Base-by-base conservation (phyloP, 2,797 vertebrate genomes). In the Karalla daura region DNA sequence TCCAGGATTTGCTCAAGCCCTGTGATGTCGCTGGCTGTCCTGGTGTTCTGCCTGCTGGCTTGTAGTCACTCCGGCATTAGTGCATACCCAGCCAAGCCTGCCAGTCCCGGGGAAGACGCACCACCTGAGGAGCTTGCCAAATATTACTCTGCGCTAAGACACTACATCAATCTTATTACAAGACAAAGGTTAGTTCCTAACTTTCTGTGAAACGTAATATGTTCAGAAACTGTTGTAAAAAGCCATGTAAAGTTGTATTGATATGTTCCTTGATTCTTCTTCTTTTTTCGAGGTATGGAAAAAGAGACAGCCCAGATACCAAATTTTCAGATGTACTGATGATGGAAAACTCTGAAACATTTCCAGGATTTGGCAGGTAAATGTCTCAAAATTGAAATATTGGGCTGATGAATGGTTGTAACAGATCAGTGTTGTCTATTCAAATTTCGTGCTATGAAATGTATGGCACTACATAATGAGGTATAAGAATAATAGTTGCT, bases 131-230 rank as follows among this genome's bases (percentile, higher is more conserved):
- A 98, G 66, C 87, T 97, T 70, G 95, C 94, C 88, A 96, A 94
- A 92, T 98, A 97, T 84, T 97, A 96, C 79, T 94, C 96, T 39
- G 96, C 96, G 36, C 90, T 98, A 80, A 94, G 95, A 84, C 95
- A 97, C 88, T 99, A 98, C 91, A 97, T 98, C 92, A 97, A 98
- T 77, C 96, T 98, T 78, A 97, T 98, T 85, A 97, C 96, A 80
- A 90, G 97, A 86, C 96, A 96, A 88, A 96, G 97, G 97, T 98
- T 88, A 80, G 94, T 70, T 43, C 13, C 58, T 50, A 2, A 24
- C 6, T 7, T 64, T 74, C 1, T 46, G 12, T 36, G 15, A 41
- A 54, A 52, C 50, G 27, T 3, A 18, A 5, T 12, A 23, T 5
- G 5, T 63, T 18, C 10, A 27, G 5, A 35, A 20, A 25, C 24